Evolutionary conservation across 2,113 vertebrate genomes (phyloP).

Genomic region (Pelodiscus sinensis): DNA sequence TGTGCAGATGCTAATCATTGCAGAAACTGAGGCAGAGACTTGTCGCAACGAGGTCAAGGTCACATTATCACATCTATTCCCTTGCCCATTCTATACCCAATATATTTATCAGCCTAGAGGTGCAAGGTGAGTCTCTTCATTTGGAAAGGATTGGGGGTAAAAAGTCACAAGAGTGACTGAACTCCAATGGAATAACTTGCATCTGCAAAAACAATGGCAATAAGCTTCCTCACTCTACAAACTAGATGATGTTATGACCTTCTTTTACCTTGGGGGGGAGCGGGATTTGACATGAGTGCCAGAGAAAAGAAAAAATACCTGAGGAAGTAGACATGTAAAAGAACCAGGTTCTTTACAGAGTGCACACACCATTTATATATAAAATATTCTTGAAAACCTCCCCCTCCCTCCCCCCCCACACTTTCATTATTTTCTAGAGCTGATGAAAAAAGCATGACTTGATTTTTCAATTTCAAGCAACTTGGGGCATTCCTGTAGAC

Average conservation of each 20-base stretch:
- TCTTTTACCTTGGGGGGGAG: not conserved
- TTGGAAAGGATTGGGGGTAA: not conserved
- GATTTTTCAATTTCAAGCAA: constrained; percentile 85
- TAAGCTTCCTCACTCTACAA: not conserved
- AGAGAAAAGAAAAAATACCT: not conserved
- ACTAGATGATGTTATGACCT: not conserved
- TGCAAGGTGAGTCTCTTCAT: not conserved
- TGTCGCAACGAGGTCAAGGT: not conserved
- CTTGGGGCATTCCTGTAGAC: constrained; percentile 79
- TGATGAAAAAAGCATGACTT: constrained; percentile 88
- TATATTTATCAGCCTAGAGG: not conserved
- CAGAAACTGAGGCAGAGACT: not conserved
- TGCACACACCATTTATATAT: constrained; percentile 11
- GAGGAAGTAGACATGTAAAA: not conserved
- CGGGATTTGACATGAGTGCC: not conserved
- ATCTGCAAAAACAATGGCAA: not conserved
- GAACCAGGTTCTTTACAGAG: constrained; percentile 29
- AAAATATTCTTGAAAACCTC: constrained; percentile 25
- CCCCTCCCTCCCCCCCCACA: constrained; percentile 62
- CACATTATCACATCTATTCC: not conserved
- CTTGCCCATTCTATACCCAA: not conserved
- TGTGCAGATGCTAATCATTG: not conserved
- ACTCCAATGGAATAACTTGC: not conserved
- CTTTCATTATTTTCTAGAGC: constrained; percentile 79
- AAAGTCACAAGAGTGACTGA: not conserved